Percentiles rank a stretch among this genome's conserved stretches.
Conservation (phyloP, 2,797 vertebrate genomes). For the Poeciliopsis paucimaculata region DNA sequence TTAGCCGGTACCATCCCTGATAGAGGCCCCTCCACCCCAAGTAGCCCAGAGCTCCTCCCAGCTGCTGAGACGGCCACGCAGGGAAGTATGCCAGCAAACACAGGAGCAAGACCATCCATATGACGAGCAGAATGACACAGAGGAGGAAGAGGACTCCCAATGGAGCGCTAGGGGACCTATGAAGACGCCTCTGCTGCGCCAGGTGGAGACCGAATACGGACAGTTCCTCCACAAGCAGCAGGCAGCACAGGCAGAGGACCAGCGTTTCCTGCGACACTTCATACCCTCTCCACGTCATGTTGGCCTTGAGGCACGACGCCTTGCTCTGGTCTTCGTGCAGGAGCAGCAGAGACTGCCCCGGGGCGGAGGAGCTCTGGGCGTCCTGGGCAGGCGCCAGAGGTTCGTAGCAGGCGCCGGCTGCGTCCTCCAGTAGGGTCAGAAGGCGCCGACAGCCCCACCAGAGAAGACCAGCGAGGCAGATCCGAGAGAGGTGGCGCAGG, state of each 20-base stretch:
- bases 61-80: slow-evolving; percentile 84
- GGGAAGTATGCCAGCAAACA: slow-evolving; percentile 84
- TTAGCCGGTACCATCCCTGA: slow-evolving; percentile 81
- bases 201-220: slow-evolving; percentile 79
- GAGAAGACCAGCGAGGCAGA: slow-evolving; percentile 75
- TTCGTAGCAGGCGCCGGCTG: slow-evolving; percentile 84
- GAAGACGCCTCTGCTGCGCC: slow-evolving; percentile 33
- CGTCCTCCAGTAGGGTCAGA: slow-evolving; percentile 82
- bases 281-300: slow-evolving; percentile 84
- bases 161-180: slow-evolving; percentile 62
- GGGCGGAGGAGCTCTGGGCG: not conserved
- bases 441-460: slow-evolving; percentile 73
- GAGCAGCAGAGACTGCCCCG: slow-evolving; percentile 67
- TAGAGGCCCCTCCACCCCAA: slow-evolving; percentile 84
- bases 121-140: slow-evolving; percentile 76
- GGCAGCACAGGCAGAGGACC: slow-evolving; percentile 84
- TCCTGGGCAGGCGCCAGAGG: slow-evolving; percentile 52
- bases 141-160: slow-evolving; percentile 84
- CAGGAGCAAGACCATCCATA: slow-evolving; percentile 85
- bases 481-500: slow-evolving; percentile 81
- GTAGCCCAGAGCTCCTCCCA: slow-evolving; percentile 84
- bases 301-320: slow-evolving; percentile 77
- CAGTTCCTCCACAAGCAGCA: slow-evolving; percentile 84
- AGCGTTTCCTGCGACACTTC: slow-evolving; percentile 85
- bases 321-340: slow-evolving; percentile 80